Percentiles rank a stretch among this genome's conserved stretches.
Evolutionary conservation across 2,113 vertebrate genomes (phyloP).

Genomic region (Stigmatopora nigra): DNA sequence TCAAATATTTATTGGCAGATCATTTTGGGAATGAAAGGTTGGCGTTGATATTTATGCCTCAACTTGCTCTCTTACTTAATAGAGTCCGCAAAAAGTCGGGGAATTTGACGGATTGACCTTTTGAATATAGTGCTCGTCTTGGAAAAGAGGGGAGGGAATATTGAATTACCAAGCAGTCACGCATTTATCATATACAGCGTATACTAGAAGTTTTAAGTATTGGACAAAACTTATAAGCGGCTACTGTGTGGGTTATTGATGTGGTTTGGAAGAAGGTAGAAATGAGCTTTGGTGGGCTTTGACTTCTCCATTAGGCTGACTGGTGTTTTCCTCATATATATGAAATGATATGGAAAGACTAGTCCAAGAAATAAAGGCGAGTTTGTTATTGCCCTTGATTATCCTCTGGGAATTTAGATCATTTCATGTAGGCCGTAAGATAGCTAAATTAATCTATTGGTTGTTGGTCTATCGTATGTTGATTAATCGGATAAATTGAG

Average conservation of each 20-base stretch:
- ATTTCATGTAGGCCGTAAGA: no score
- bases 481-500: no score
- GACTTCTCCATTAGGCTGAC: background rate
- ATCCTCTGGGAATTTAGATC: no score
- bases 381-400: no score
- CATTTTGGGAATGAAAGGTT: conserved; percentile 12
- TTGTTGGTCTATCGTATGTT: no score
- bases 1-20: conserved; percentile 9
- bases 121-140: conserved; percentile 19
- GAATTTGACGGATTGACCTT: conserved; percentile 50
- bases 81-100: conserved; percentile 15
- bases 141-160: background rate
- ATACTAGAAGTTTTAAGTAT: background rate
- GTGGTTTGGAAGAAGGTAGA: background rate
- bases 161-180: conserved; percentile 8
- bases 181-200: conserved; percentile 12
- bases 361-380: no score
- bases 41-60: conserved; percentile 16
- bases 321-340: background rate
- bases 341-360: background rate
- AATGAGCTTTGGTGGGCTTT: background rate
- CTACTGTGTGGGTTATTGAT: background rate
- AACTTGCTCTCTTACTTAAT: conserved; percentile 25
- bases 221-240: background rate
- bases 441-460: no score